Percentiles rank a stretch among this genome's conserved stretches.
Evolutionary conservation across 2,888 invertebrate species (phyloP).

Genomic region (Xestia xanthographa): DNA sequence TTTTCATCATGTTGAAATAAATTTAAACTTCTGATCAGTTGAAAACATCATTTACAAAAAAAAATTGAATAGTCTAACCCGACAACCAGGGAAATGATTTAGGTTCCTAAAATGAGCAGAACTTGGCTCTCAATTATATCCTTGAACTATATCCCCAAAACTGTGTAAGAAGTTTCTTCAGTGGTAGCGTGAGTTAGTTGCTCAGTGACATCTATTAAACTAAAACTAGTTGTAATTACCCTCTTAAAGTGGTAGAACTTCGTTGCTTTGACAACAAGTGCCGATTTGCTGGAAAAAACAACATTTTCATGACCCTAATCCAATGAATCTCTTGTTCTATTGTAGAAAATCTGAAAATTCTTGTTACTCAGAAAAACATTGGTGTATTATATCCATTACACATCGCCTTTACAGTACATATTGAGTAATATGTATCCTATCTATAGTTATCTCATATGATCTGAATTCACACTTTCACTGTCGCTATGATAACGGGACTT

Average conservation of each 20-base stretch:
- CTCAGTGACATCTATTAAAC: conserved; percentile 34
- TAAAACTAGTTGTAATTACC: conserved; percentile 21
- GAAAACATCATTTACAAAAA: background rate
- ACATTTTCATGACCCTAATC: background rate
- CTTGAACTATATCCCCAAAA: background rate
- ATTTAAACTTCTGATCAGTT: background rate
- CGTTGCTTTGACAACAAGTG: conserved; percentile 3
- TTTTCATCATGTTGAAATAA: conserved; percentile 1
- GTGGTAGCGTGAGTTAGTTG: conserved; percentile 30
- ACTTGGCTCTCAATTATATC: background rate
- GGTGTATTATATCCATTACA: conserved; percentile 54
- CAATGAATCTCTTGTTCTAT: background rate
- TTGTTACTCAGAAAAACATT: background rate
- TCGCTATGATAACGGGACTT: conserved; percentile 50
- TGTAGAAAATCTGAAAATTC: background rate
- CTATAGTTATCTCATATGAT: conserved; percentile 56
- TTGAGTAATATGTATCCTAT: conserved; percentile 56
- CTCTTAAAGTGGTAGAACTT: conserved; percentile 24
- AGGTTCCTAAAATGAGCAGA: background rate
- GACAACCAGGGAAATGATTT: background rate
- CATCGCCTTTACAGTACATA: conserved; percentile 51
- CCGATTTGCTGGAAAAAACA: conserved; percentile 14
- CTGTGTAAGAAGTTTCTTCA: background rate
- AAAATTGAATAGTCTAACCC: background rate
- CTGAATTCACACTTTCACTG: conserved; percentile 63